Percentiles rank a stretch among this genome's conserved stretches.
phyloP scores from a whole-genome alignment of 2,797 vertebrate genomes.

The Toxotes lorentzi region DNA sequence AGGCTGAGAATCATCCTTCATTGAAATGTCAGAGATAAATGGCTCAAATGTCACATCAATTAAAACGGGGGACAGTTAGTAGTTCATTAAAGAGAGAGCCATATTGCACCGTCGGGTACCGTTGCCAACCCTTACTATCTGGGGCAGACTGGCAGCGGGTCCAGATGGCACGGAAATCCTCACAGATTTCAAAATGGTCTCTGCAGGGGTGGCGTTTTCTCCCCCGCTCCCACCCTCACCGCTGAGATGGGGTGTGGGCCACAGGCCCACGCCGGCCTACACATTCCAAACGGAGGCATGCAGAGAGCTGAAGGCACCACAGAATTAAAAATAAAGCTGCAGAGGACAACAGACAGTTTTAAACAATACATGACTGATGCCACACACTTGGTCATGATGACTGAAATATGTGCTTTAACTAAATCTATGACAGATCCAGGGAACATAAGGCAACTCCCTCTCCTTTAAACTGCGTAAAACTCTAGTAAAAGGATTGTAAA shows the following conservation, averaged over 20 bases:
- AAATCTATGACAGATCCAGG: conserved; percentile 65
- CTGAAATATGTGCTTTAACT: conserved; percentile 68
- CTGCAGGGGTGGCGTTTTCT: conserved; percentile 85
- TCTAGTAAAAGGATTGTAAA: conserved; percentile 56
- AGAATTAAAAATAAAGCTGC: conserved; percentile 74
- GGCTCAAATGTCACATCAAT: conserved; percentile 89
- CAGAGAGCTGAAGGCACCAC: conserved; percentile 76
- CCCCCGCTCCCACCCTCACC: conserved; percentile 82
- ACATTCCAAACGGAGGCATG: conserved; percentile 83
- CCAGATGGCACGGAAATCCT: conserved; percentile 88
- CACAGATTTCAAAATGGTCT: conserved; percentile 88
- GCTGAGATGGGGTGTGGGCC: conserved; percentile 83
- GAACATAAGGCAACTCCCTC: conserved; percentile 61
- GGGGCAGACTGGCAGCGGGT: conserved; percentile 87
- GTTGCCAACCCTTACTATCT: conserved; percentile 88
- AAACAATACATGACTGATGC: conserved; percentile 75
- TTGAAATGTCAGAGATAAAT: conserved; percentile 90
- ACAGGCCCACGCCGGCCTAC: conserved; percentile 80
- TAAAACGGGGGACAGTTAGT: conserved; percentile 88
- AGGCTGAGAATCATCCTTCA: conserved; percentile 87
- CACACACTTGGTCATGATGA: conserved; percentile 65
- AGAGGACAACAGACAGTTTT: conserved; percentile 75
- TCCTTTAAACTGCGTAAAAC: conserved; percentile 63
- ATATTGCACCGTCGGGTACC: conserved; percentile 88
- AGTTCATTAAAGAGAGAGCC: conserved; percentile 89